Evolutionary conservation across 2,797 vertebrate species (phyloP).

Genomic region (Sebastes hopkinsi): DNA sequence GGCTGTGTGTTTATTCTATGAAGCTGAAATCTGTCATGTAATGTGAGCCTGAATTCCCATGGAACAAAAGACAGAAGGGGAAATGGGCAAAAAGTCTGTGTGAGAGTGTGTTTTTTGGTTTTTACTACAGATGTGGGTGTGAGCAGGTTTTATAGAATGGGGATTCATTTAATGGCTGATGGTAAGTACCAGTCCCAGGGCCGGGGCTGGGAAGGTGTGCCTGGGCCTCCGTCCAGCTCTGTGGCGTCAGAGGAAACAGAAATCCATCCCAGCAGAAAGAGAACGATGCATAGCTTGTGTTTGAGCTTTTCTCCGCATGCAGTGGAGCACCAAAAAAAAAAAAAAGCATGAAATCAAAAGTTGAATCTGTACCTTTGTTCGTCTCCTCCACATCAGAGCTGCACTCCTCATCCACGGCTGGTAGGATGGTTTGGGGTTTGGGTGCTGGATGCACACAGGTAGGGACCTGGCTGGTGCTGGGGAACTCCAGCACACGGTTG

Average conservation of each 20-base stretch:
- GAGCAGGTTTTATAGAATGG: constrained; percentile 76
- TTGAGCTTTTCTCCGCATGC: constrained; percentile 30
- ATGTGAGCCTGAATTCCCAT: constrained; percentile 71
- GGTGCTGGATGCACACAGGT: constrained; percentile 75
- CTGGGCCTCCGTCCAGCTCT: constrained; percentile 66
- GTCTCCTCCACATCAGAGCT: constrained; percentile 6
- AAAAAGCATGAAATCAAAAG: background rate
- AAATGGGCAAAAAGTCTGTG: constrained; percentile 54
- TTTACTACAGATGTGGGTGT: constrained; percentile 77
- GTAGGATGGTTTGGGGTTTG: constrained; percentile 43
- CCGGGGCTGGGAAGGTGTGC: constrained; percentile 65
- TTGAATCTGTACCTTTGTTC: constrained; percentile 53
- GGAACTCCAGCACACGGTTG: constrained; percentile 77
- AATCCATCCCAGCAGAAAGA: constrained; percentile 45
- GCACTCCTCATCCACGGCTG: constrained; percentile 1
- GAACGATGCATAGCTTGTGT: constrained; percentile 30
- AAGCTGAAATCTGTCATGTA: constrained; percentile 78
- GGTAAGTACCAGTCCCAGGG: constrained; percentile 76
- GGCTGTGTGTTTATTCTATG: constrained; percentile 76
- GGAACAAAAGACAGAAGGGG: constrained; percentile 62
- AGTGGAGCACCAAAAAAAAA: background rate
- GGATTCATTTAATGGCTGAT: constrained; percentile 79
- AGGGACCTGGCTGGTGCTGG: constrained; percentile 72
- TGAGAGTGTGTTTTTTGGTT: constrained; percentile 34
- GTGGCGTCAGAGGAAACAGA: constrained; percentile 78